phyloP scores from a whole-genome alignment of 2,888 invertebrate species.

The Junonia oenone region DNA sequence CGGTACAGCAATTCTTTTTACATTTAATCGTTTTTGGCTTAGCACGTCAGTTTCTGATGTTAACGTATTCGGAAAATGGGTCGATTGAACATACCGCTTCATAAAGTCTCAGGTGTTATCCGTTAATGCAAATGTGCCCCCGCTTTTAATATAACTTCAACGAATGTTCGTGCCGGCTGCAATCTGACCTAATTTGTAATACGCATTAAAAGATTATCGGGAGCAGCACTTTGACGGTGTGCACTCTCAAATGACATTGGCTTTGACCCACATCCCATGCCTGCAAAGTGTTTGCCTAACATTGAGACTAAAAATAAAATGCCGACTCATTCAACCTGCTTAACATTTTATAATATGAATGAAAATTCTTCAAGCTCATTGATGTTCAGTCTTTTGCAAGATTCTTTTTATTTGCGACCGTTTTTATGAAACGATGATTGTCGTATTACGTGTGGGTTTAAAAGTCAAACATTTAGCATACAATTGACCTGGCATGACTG shows the following conservation, averaged over 20 bases:
- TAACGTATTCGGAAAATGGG: neutral
- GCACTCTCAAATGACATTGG: slow-evolving; percentile 22
- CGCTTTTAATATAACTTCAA: neutral
- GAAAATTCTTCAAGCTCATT: slow-evolving; percentile 9
- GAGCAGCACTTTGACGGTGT: slow-evolving; percentile 9
- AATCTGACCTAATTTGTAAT: slow-evolving; percentile 12
- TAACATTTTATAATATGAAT: slow-evolving; percentile 15
- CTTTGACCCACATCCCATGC: slow-evolving; percentile 23
- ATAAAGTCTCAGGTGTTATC: neutral
- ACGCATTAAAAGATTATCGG: slow-evolving; percentile 15
- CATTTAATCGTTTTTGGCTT: neutral
- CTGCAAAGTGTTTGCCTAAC: slow-evolving; percentile 18
- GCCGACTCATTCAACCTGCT: slow-evolving; percentile 18
- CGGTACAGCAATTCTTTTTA: neutral
- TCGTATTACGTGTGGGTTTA: neutral
- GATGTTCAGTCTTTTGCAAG: neutral
- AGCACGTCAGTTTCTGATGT: neutral
- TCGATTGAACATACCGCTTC: neutral
- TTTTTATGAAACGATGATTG: neutral
- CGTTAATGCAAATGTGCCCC: neutral
- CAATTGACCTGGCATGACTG: neutral
- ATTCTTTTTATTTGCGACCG: neutral
- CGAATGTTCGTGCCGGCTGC: neutral
- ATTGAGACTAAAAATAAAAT: slow-evolving; percentile 25
- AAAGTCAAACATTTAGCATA: neutral